Conservation (phyloP, 2,888 invertebrate species). For the Tanaodytes sp. region DNA sequence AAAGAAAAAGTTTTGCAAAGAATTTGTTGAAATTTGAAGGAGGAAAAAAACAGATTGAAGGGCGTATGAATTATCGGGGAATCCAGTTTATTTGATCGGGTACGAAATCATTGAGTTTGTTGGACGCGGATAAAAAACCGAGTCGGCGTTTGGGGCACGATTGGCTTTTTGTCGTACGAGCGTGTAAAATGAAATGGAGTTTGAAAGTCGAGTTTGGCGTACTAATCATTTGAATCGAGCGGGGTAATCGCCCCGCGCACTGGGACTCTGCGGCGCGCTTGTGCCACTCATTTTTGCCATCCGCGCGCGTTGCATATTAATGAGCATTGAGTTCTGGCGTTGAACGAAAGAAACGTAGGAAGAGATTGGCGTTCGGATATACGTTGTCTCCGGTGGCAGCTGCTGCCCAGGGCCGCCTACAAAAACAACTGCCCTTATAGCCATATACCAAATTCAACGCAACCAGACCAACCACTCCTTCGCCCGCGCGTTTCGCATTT, state of each 20-base stretch:
- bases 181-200: too few relatives aligned
- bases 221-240: constrained; percentile 21
- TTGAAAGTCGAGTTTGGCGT: not conserved
- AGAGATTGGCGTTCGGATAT: constrained; percentile 51
- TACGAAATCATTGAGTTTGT: too few relatives aligned
- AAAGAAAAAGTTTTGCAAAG: too few relatives aligned
- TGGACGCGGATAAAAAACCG: too few relatives aligned
- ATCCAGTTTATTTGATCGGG: too few relatives aligned
- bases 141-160: not conserved
- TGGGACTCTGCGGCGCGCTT: constrained; percentile 27
- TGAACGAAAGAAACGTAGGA: constrained; percentile 50
- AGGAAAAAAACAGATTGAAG: too few relatives aligned
- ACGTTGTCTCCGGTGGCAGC: constrained; percentile 50
- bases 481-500: not conserved
- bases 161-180: too few relatives aligned
- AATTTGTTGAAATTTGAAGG: too few relatives aligned
- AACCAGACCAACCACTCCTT: constrained; percentile 7
- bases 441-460: constrained; percentile 26
- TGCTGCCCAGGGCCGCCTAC: constrained; percentile 48
- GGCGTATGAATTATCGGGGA: too few relatives aligned
- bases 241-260: constrained; percentile 25
- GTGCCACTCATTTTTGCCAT: constrained; percentile 43
- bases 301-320: constrained; percentile 50
- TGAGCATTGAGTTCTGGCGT: constrained; percentile 30
- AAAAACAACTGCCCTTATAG: constrained; percentile 45